These are phyloP conservation scores for Danio aesculapii DNA, from an alignment of 2,797 vertebrate species.

Conservation along the genomic window DNA sequence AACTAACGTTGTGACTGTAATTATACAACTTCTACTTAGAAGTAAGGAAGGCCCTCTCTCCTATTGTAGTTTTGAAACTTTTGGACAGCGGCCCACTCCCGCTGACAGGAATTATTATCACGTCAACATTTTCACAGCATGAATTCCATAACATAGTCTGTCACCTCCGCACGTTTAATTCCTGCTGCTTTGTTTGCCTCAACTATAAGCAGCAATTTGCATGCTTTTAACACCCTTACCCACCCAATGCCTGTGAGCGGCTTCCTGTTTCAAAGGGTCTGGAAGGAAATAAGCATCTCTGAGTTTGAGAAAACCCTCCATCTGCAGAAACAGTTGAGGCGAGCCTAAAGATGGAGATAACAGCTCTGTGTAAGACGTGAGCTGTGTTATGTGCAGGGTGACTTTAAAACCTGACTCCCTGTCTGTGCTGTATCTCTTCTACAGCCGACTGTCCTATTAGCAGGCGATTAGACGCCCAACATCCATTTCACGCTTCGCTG, in stretches of 20 bases:
- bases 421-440: neutral
- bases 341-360: slow-evolving; percentile 21
- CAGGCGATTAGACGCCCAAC: neutral
- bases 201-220: neutral
- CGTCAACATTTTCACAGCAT: neutral
- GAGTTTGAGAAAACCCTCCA: slow-evolving; percentile 1
- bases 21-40: neutral
- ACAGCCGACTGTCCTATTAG: slow-evolving; percentile 6
- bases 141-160: neutral
- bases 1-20: neutral
- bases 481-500: slow-evolving; percentile 48
- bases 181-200: slow-evolving; percentile 22
- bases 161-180: neutral
- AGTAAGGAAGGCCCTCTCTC: neutral
- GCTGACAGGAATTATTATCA: slow-evolving; percentile 15
- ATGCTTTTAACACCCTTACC: neutral
- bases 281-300: slow-evolving; percentile 12
- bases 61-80: neutral
- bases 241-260: neutral
- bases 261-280: slow-evolving; percentile 25
- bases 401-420: neutral
- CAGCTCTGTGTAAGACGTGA: neutral
- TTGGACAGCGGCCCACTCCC: neutral
- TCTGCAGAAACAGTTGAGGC: slow-evolving; percentile 1
- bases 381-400: neutral